Conservation (phyloP, 2,113 vertebrate genomes). For the Tetrao urogallus region DNA sequence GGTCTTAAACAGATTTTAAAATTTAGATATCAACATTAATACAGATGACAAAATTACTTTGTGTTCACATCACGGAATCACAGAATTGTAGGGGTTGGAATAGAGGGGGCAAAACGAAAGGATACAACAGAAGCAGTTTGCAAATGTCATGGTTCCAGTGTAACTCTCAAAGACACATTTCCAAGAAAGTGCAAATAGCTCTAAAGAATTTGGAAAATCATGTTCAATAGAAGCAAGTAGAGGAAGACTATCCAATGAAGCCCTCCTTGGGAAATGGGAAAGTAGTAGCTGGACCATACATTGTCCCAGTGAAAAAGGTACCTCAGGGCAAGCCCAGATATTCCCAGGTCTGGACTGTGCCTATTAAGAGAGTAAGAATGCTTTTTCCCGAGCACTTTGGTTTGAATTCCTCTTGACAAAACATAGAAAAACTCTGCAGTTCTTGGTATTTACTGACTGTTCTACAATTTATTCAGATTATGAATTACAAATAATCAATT, state of each 20-base stretch:
- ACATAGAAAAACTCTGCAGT: neutral
- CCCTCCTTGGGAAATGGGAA: neutral
- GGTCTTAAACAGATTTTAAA: neutral
- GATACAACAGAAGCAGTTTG: neutral
- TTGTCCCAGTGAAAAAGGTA: neutral
- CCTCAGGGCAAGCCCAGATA: neutral
- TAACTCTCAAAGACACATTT: neutral
- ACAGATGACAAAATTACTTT: neutral
- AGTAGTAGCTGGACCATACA: neutral
- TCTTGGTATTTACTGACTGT: neutral
- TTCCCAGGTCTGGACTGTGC: neutral
- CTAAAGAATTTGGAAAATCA: neutral
- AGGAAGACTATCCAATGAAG: neutral
- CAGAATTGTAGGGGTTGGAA: no score
- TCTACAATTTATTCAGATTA: neutral
- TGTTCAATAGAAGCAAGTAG: neutral
- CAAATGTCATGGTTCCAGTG: neutral
- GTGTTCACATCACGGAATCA: neutral
- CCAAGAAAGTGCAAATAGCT: neutral
- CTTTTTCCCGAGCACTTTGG: accelerated
- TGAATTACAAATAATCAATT: neutral
- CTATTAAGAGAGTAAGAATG: neutral
- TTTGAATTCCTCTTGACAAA: neutral
- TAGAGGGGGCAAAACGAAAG: neutral
- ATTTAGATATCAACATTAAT: neutral